Percentiles rank a stretch among this genome's conserved stretches.
phyloP scores from a whole-genome alignment of 2,888 invertebrate species.

The Julus scandinavius region DNA sequence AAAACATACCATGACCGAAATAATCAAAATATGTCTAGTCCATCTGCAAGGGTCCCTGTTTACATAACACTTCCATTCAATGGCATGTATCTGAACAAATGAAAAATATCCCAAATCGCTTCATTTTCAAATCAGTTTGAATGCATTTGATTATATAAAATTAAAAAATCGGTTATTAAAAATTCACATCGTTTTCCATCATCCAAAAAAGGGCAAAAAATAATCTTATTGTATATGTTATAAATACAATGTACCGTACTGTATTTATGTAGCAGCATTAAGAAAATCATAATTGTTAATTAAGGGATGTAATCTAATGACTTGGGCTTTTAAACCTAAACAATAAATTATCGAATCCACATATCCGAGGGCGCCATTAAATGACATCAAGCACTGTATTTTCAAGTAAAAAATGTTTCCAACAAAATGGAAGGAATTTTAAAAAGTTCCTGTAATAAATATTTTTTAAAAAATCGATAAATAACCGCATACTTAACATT shows the following conservation, averaged over 20 bases:
- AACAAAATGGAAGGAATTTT: constrained; percentile 6
- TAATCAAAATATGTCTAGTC: too few species aligned
- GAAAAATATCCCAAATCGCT: background rate
- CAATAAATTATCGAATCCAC: background rate
- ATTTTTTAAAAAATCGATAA: background rate
- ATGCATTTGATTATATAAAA: background rate
- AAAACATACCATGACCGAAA: too few species aligned
- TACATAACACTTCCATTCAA: background rate
- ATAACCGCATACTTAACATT: background rate
- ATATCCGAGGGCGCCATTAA: background rate
- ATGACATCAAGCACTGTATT: background rate
- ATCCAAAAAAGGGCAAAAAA: background rate
- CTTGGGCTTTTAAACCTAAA: background rate
- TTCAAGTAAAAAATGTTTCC: constrained; percentile 9
- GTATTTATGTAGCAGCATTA: background rate
- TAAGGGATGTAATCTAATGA: background rate
- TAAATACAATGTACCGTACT: background rate
- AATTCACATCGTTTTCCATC: background rate
- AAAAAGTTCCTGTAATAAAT: constrained; percentile 6
- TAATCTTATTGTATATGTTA: background rate
- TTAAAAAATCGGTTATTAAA: constrained; percentile 19
- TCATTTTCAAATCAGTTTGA: background rate
- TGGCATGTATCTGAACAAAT: background rate
- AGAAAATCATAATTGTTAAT: background rate
- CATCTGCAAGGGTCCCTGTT: too few species aligned